Evolutionary conservation across 2,113 vertebrate species (phyloP).

Genomic region (Lycaon pictus): DNA sequence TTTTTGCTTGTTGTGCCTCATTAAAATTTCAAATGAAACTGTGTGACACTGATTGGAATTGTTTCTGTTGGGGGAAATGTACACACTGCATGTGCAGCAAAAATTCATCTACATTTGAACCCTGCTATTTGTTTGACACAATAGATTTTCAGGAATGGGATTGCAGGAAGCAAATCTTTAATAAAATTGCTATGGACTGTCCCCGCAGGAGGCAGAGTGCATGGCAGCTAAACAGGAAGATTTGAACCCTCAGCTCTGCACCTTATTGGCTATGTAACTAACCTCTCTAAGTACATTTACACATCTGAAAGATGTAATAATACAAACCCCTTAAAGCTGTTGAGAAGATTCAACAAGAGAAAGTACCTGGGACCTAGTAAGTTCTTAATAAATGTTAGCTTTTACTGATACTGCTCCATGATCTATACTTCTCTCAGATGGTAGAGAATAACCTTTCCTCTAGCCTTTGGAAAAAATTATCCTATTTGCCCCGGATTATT

Average conservation of each 20-base stretch:
- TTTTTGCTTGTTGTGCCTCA: conserved; percentile 69
- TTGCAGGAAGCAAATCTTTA: conserved; percentile 57
- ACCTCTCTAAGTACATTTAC: conserved; percentile 36
- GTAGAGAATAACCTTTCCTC: not conserved
- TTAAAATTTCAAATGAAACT: conserved; percentile 77
- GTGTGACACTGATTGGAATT: conserved; percentile 74
- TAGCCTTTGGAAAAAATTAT: not conserved
- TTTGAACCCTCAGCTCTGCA: not conserved
- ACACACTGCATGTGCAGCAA: conserved; percentile 47
- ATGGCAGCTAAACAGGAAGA: not conserved
- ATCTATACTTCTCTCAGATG: not conserved
- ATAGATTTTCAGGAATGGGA: conserved; percentile 43
- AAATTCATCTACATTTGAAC: conserved; percentile 68
- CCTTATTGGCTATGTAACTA: not conserved
- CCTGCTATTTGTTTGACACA: conserved; percentile 69
- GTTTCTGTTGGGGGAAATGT: conserved; percentile 67
- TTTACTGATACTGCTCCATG: not conserved
- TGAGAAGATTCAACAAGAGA: conserved; percentile 15
- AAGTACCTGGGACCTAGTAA: not conserved
- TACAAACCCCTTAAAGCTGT: not conserved
- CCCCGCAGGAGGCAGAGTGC: conserved; percentile 25
- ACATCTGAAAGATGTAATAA: conserved; percentile 45
- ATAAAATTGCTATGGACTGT: conserved; percentile 56
- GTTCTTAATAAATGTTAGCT: conserved; percentile 1
- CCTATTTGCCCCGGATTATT: not conserved